Conservation (phyloP, 37 sponge, comb jelly and placozoan genomes). For the Petrosia ficiformis region DNA sequence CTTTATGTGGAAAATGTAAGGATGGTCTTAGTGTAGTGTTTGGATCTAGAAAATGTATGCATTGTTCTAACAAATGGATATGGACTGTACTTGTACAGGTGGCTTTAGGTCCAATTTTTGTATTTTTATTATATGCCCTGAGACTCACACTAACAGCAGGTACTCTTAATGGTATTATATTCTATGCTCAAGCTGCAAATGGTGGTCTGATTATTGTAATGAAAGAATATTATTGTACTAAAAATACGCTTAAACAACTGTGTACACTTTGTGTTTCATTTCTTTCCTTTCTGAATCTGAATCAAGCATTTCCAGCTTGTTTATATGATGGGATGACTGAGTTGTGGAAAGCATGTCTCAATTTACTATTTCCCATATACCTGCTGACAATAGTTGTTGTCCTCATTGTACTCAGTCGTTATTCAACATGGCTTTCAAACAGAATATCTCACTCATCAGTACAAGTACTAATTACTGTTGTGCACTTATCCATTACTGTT, state of each 20-base stretch:
- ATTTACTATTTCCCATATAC: slow-evolving; percentile 49
- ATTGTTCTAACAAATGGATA: slow-evolving; percentile 22
- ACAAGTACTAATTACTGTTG: slow-evolving; percentile 37
- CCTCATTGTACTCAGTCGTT: not conserved
- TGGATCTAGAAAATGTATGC: slow-evolving; percentile 13
- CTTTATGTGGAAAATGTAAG: not conserved
- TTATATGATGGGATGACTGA: slow-evolving; percentile 55
- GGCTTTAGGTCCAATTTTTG: slow-evolving; percentile 23
- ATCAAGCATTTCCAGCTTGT: slow-evolving; percentile 23
- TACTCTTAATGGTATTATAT: slow-evolving; percentile 32
- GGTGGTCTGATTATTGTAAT: not conserved
- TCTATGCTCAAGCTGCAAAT: slow-evolving; percentile 42
- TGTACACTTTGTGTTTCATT: not conserved
- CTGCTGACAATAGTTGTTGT: slow-evolving; percentile 3
- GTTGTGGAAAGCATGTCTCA: slow-evolving; percentile 22
- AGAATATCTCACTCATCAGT: slow-evolving; percentile 26
- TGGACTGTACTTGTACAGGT: slow-evolving; percentile 3
- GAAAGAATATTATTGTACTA: not conserved
- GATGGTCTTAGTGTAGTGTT: slow-evolving; percentile 30
- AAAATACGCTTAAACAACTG: not conserved
- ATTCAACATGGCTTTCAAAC: not conserved
- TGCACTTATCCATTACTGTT: too few relatives aligned
- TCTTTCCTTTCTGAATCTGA: slow-evolving; percentile 45
- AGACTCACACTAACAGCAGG: slow-evolving; percentile 38
- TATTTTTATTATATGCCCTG: slow-evolving; percentile 21